Base-by-base conservation (phyloP, 2,888 invertebrate species). In the Pachydiplax longipennis region DNA sequence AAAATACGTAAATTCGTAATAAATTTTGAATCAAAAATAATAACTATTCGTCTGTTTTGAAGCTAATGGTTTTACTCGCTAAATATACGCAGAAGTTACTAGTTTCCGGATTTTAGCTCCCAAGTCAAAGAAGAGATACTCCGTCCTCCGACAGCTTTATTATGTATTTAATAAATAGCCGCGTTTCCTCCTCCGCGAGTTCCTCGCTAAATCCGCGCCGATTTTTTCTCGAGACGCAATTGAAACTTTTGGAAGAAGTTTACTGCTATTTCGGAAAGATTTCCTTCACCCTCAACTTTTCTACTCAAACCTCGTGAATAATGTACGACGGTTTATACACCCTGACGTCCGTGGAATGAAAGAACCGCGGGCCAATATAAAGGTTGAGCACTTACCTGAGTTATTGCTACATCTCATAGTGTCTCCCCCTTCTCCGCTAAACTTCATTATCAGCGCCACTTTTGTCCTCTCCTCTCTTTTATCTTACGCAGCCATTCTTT, bases 331-430 rank as follows among this genome's bases (percentile, higher is more conserved):
- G 58, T 31, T 83, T 58, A 58, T 35, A 83, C 82, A 31, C 53
- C 25, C 82, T 8, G 13, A 48, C 58, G 83, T 58, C 40, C 81
- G 37, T 44, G 12, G 31, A 58, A 83, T 35, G 18, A 58, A 83
- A 58, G 58, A 13, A 48, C 25, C 83, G 58, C 83, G 35, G 35
- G n/a, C 44, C 58, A 35, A 83, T 83, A 35, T 58, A 58, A 83
- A 58, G 58, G 58, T 2, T 6, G 15, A 58, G 58, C 83, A 58
- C 83, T 58, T 83, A 83, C 58, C 83, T 53, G 83, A 82, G 83
- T 83, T 83, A 53, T 83, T 83, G 31, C 83, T 35, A 31, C 83
- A 83, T 83, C 58, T 35, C 58, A 58, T 83, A 35, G n/a, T 35
- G 12, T 22, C 18, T 58, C 15, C 58, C 58, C 31, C 15, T 15